Evolutionary conservation across 2,797 vertebrate species (phyloP).

Genomic region (Premnoplex brunnescens): DNA sequence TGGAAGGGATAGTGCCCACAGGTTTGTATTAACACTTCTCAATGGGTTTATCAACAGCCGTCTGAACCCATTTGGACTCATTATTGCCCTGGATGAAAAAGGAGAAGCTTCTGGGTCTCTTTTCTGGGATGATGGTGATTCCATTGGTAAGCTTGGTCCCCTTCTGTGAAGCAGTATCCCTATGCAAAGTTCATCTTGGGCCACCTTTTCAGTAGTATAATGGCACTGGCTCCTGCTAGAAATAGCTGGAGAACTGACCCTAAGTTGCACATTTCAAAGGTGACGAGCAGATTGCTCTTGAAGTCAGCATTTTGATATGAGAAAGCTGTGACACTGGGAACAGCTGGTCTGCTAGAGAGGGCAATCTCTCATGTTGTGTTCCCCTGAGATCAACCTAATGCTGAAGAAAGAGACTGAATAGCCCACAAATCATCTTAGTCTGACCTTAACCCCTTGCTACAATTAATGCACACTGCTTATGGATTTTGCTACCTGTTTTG

Average conservation of each 20-base stretch:
- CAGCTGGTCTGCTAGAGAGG: not conserved
- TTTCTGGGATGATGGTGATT: constrained; percentile 70
- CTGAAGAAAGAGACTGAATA: not conserved
- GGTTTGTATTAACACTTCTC: not conserved
- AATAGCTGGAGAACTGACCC: not conserved
- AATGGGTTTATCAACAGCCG: not conserved
- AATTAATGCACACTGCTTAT: not conserved
- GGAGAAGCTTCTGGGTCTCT: constrained; percentile 52
- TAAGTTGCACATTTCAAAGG: not conserved
- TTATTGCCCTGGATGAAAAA: constrained; percentile 46
- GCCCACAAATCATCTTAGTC: not conserved
- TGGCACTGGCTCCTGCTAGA: not conserved
- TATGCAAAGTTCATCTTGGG: not conserved
- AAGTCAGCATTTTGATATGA: not conserved
- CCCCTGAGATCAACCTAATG: not conserved
- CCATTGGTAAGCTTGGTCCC: constrained; percentile 26
- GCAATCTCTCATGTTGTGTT: not conserved
- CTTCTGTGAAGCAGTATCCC: not conserved
- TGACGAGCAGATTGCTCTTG: not conserved
- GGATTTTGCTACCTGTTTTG: not conserved
- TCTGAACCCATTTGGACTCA: constrained; percentile 57
- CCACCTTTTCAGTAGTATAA: not conserved
- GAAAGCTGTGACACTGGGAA: not conserved
- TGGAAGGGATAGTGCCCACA: not conserved
- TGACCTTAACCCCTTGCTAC: not conserved